Conservation (phyloP, 2,888 invertebrate genomes). For the Tetragnatha montana region DNA sequence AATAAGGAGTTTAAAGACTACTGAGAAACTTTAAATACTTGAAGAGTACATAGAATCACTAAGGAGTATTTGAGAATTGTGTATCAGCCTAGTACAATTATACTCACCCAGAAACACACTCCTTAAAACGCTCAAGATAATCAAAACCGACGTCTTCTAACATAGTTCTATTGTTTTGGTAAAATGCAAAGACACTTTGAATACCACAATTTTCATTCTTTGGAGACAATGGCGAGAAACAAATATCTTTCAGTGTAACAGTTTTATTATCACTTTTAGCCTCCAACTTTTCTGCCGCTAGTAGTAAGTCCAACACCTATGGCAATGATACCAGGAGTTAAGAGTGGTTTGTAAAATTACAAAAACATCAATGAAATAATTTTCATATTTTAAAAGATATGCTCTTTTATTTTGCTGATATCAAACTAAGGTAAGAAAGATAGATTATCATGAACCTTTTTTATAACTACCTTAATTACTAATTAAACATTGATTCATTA, state of each 20-base stretch:
- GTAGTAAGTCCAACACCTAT: constrained; percentile 67
- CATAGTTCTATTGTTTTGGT: constrained; percentile 82
- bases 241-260: constrained; percentile 85
- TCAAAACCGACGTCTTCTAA: constrained; percentile 78
- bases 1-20: no score
- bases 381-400: no score
- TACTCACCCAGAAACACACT: constrained; percentile 81
- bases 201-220: constrained; percentile 86
- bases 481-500: no score
- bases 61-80: no score
- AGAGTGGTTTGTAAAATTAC: background rate
- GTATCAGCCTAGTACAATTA: background rate
- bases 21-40: no score
- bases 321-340: no score
- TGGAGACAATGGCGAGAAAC: constrained; percentile 90
- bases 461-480: no score
- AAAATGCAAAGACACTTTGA: constrained; percentile 94
- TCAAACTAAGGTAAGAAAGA: no score
- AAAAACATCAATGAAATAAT: no score
- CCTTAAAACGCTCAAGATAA: constrained; percentile 85
- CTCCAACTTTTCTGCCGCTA: constrained; percentile 73
- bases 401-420: no score
- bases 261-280: constrained; percentile 70
- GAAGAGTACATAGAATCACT: no score
- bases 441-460: no score